Evolutionary conservation across 2,113 vertebrate genomes (phyloP).

Genomic region (Labeo catla): DNA sequence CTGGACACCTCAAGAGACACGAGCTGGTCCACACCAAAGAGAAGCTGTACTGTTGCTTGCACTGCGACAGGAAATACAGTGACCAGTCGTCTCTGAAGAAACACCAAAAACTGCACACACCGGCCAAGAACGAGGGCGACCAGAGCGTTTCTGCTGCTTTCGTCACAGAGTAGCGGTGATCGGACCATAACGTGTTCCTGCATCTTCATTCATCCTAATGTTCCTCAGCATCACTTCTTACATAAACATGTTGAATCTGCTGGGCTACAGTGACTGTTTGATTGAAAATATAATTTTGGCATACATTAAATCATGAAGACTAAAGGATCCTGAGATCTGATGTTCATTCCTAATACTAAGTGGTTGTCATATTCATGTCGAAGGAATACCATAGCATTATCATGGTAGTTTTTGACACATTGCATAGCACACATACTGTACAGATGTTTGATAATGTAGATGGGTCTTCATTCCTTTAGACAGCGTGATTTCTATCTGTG

Average conservation of each 20-base stretch:
- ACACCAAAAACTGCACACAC: slow-evolving; percentile 66
- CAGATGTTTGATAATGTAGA: background rate
- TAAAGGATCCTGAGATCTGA: background rate
- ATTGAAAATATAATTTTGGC: too few relatives aligned
- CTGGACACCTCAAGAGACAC: slow-evolving; percentile 75
- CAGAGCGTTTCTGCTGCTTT: too few relatives aligned
- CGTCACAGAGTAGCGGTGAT: too few relatives aligned
- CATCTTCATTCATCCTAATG: too few relatives aligned
- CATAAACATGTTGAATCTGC: too few relatives aligned
- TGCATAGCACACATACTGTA: background rate
- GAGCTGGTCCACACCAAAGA: slow-evolving; percentile 76
- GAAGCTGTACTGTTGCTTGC: slow-evolving; percentile 63
- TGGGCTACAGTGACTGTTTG: too few relatives aligned
- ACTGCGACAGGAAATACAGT: slow-evolving; percentile 66
- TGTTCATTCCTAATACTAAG: background rate
- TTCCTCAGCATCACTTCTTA: too few relatives aligned
- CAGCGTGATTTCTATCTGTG: background rate
- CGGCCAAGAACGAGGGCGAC: slow-evolving; percentile 23
- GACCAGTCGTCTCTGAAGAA: slow-evolving; percentile 69
- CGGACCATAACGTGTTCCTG: too few relatives aligned
- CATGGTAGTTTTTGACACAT: background rate
- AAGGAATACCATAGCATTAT: background rate
- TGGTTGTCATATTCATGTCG: background rate
- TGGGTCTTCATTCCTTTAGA: background rate
- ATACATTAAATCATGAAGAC: too few relatives aligned